Evolutionary conservation across 2,113 vertebrate genomes (phyloP).

Genomic region (Sceloporus tristichus): DNA sequence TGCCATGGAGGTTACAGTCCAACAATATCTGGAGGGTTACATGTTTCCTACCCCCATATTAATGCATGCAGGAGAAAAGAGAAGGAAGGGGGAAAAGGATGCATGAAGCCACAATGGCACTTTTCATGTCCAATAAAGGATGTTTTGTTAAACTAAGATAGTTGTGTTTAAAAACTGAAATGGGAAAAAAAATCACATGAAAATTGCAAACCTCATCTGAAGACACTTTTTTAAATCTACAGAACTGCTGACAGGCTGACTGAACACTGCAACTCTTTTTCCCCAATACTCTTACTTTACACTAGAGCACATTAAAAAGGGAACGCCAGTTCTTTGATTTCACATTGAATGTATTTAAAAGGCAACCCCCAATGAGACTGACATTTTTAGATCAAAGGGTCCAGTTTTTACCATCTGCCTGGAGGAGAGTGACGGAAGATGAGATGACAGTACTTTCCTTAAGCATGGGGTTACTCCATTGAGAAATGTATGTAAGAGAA

Average conservation of each 20-base stretch:
- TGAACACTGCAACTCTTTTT: background rate
- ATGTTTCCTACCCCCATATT: background rate
- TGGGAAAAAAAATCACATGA: background rate
- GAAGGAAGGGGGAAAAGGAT: background rate
- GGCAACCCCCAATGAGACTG: background rate
- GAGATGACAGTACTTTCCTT: background rate
- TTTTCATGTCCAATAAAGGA: background rate
- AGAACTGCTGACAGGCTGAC: background rate
- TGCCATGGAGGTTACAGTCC: too few relatives aligned
- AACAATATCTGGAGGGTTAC: too few relatives aligned
- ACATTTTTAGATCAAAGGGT: background rate
- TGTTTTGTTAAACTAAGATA: background rate
- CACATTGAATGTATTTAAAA: background rate
- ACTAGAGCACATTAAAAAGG: constrained; percentile 30
- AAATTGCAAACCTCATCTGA: background rate
- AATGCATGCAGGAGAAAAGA: background rate
- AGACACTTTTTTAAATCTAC: background rate
- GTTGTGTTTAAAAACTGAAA: background rate
- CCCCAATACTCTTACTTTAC: constrained; percentile 39
- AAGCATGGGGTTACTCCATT: background rate
- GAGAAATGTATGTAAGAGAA: background rate
- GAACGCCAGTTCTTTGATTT: background rate
- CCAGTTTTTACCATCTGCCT: background rate
- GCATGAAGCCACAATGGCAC: background rate
- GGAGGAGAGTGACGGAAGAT: background rate